A percentile compares a stretch with the other conserved stretches of the same genome.
These are phyloP conservation scores for Meloidogyne floridensis DNA, from an alignment of 1,140 invertebrate species.

Conservation along the genomic window DNA sequence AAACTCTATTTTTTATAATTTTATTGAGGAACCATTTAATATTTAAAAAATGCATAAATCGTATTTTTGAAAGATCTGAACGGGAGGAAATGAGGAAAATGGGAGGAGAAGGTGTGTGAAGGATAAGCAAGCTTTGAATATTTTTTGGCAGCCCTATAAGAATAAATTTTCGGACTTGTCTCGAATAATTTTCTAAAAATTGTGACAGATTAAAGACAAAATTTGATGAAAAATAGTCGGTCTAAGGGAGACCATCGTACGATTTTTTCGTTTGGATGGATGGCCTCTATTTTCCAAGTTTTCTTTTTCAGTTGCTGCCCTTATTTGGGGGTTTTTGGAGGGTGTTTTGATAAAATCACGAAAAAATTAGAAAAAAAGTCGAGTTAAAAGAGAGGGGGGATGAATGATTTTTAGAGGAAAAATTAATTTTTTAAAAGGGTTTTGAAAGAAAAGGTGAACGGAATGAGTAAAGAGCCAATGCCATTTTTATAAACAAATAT, in stretches of 20 bases:
- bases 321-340: not conserved
- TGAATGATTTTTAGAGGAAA: not conserved
- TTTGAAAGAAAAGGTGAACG: not conserved
- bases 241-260: not conserved
- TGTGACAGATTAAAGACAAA: not conserved
- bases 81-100: not conserved
- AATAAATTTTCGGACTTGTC: conserved; percentile 1
- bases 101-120: not conserved
- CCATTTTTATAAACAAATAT: not conserved
- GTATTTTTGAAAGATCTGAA: not conserved
- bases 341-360: not conserved
- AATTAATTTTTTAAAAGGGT: not conserved
- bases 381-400: not conserved
- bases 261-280: not conserved
- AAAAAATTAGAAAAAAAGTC: not conserved
- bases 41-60: not conserved
- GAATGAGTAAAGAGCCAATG: not conserved
- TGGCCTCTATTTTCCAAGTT: not conserved
- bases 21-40: not conserved
- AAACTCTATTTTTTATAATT: not conserved
- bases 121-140: not conserved
- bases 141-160: not conserved
- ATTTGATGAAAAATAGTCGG: not conserved
- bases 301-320: not conserved
- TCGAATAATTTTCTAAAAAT: not conserved